A percentile compares a stretch with the other conserved stretches of the same genome.
phyloP scores from a whole-genome alignment of 2,113 vertebrate genomes.

The Phalacrocorax carbo region DNA sequence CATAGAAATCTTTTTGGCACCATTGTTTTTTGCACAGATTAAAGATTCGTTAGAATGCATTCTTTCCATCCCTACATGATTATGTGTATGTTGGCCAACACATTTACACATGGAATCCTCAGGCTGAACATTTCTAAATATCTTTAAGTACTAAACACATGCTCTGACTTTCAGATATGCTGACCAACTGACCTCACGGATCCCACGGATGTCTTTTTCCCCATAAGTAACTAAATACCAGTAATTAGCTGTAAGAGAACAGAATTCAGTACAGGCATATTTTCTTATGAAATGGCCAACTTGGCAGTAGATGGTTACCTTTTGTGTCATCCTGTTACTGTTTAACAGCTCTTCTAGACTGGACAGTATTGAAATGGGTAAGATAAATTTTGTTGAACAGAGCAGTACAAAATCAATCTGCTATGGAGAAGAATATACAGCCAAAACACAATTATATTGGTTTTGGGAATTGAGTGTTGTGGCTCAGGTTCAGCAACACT shows the following conservation, averaged over 20 bases:
- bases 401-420: not conserved
- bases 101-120: not conserved
- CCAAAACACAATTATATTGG: not conserved
- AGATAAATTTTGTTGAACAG: not conserved
- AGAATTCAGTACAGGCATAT: not conserved
- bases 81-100: not conserved
- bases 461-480: not conserved
- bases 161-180: not conserved
- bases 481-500: not conserved
- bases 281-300: not conserved
- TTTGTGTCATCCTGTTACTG: not conserved
- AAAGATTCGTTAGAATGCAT: not conserved
- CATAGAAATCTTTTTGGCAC: not conserved
- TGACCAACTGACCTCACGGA: not conserved
- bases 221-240: not conserved
- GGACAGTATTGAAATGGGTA: not conserved
- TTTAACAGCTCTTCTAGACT: not conserved
- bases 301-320: not conserved
- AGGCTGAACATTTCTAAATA: not conserved
- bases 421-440: not conserved
- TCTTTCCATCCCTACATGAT: not conserved
- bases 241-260: not conserved
- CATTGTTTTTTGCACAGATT: not conserved
- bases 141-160: not conserved
- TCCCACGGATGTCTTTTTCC: not conserved